A percentile compares a stretch with the other conserved stretches of the same genome.
These are phyloP conservation scores for Plectrocnemia conspersa DNA, from an alignment of 1,140 invertebrate genomes.

Conservation along the genomic window DNA sequence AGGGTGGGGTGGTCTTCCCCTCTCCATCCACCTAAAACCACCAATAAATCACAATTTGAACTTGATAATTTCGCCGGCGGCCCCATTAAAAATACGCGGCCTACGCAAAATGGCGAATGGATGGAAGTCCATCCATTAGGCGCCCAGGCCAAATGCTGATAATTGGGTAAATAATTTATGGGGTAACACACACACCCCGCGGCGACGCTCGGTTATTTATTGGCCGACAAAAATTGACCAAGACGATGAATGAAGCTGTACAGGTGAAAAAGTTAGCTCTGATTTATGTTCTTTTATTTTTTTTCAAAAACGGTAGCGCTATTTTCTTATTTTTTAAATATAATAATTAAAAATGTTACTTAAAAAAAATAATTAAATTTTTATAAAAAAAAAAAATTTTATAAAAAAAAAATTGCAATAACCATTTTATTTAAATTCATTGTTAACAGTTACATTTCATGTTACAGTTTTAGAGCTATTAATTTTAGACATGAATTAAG, in stretches of 20 bases:
- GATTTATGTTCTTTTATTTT: too few species aligned
- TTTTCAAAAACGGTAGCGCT: too few species aligned
- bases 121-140: conserved; percentile 8
- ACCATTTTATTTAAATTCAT: too few species aligned
- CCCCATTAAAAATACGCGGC: conserved; percentile 28
- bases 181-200: background rate
- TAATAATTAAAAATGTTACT: background rate
- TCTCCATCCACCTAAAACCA: too few species aligned
- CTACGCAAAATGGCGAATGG: background rate
- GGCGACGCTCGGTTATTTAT: conserved; percentile 8
- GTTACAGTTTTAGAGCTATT: too few species aligned
- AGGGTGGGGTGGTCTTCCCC: too few species aligned
- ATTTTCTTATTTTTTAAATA: too few species aligned
- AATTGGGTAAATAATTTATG: conserved; percentile 14
- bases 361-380: background rate
- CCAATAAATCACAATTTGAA: conserved; percentile 27
- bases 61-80: conserved; percentile 25
- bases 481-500: too few species aligned
- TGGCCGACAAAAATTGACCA: too few species aligned
- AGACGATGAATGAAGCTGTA: too few species aligned
- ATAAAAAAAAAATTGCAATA: background rate
- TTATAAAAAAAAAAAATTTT: background rate
- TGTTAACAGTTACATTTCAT: too few species aligned
- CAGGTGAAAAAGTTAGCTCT: too few species aligned
- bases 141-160: conserved; percentile 10